Conservation (phyloP, 2,797 vertebrate genomes). For the Carduelis carduelis region DNA sequence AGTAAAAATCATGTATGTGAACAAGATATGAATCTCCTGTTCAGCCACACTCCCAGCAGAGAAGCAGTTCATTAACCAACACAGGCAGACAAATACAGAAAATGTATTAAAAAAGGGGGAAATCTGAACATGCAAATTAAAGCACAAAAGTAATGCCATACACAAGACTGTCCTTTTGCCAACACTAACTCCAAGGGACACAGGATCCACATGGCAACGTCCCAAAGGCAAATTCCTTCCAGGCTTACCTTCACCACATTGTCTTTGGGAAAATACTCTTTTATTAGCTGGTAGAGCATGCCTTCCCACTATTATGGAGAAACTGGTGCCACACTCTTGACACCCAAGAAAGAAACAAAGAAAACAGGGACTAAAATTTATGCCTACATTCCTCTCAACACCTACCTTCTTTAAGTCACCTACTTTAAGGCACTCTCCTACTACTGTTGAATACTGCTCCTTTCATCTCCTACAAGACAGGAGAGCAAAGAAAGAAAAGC, state of each 20-base stretch:
- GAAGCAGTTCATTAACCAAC: background rate
- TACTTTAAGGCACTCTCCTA: background rate
- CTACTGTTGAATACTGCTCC: background rate
- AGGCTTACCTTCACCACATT: background rate
- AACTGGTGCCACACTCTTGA: background rate
- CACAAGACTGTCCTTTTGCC: background rate
- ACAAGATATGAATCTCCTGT: background rate
- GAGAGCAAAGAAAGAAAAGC: background rate
- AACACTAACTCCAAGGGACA: background rate
- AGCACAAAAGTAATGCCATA: background rate
- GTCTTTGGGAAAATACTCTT: background rate
- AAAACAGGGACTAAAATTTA: background rate
- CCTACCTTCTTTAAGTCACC: background rate
- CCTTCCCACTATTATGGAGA: background rate
- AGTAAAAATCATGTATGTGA: background rate
- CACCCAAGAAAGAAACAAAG: background rate
- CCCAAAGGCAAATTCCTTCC: background rate
- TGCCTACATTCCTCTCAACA: background rate
- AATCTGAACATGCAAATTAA: background rate
- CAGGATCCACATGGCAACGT: background rate
- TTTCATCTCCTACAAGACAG: background rate
- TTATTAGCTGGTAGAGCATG: background rate
- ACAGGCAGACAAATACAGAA: background rate
- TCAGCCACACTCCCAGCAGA: background rate
- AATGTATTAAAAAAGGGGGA: fast-evolving